phyloP scores from a whole-genome alignment of 2,888 invertebrate species.

The Ochropacha duplaris region DNA sequence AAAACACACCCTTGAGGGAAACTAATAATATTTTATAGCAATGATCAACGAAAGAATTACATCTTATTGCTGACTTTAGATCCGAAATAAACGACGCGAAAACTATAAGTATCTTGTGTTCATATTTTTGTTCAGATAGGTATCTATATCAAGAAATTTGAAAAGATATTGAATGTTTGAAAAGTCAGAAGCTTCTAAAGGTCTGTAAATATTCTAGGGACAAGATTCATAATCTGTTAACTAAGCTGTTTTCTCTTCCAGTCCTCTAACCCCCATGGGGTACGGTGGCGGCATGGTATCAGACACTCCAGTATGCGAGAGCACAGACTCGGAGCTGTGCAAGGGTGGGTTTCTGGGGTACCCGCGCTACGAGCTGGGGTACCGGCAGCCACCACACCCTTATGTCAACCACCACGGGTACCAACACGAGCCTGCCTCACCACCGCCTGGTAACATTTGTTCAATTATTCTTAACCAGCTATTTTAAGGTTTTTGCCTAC shows the following conservation, averaged over 20 bases:
- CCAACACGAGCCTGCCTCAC: conserved; percentile 70
- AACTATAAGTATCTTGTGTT: too few species aligned
- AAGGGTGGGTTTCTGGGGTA: conserved; percentile 73
- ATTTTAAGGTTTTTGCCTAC: too few species aligned
- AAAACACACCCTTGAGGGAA: not conserved
- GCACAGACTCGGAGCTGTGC: conserved; percentile 64
- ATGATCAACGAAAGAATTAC: not conserved
- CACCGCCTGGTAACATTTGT: conserved; percentile 57
- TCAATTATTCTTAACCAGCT: too few species aligned
- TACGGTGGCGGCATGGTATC: conserved; percentile 69
- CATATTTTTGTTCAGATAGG: too few species aligned
- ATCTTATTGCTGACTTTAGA: too few species aligned
- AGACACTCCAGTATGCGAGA: conserved; percentile 62
- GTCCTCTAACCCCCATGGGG: conserved; percentile 75
- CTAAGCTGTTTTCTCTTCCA: conserved; percentile 27
- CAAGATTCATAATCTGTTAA: not conserved
- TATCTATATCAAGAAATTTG: not conserved
- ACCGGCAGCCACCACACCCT: conserved; percentile 65
- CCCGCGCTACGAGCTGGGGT: conserved; percentile 74
- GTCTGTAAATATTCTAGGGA: not conserved
- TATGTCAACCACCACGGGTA: conserved; percentile 70
- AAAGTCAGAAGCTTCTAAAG: not conserved
- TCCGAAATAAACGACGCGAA: too few species aligned
- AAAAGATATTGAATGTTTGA: not conserved
- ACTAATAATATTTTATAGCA: not conserved